Base-by-base conservation (phyloP, 2,113 vertebrate genomes). In the Podarcis raffonei region DNA sequence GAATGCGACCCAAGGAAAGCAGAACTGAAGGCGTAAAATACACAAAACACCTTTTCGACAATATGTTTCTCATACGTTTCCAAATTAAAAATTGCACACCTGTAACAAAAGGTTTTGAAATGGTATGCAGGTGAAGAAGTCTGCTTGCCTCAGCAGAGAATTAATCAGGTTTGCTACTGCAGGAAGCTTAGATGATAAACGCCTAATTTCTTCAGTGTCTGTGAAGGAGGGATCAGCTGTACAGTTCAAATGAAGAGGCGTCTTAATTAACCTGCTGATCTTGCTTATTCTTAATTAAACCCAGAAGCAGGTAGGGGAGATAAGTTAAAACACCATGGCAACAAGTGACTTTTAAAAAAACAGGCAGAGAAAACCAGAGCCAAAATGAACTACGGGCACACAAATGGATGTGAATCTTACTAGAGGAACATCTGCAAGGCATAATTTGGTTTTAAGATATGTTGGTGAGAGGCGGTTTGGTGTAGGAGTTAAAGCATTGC, bases 241-340 rank as follows among this genome's bases (percentile, higher is more conserved):
- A 69, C 35, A 77, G 72, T 74, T 89, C 92, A 78, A 48, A 91
- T 83, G 20, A 86, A 30, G 11, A 89, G 89, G 20, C 1, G 78
- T 82, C 76, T 53, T 89, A 86, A 89, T 90, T 88, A 90, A 80
- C 12, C 20, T 90, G 79, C 9, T 93, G 92, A 89, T 92, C 62
- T 91, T 72, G 16, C 15, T 72, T 89, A 66, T n/a, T 86, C 48
- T 89, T 89, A 81, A 86, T 71, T 88, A 86, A 92, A 81, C 72
- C n/a, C 86, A 68, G n/a, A 85, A 85, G 13, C 89, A 87, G 90
- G 32, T 6, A 87, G 59, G 18, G 85, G 53, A 85, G 32, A 59
- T 2, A 91, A 90, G 20, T 32, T 81, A 89, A 27, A 86, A 59
- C 25, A 66, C 74, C 89, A 57, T 48, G 37, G 42, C 78, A 86